Evolutionary conservation across 2,113 vertebrate genomes (phyloP).

Genomic region (Periophthalmodon schlosseri): DNA sequence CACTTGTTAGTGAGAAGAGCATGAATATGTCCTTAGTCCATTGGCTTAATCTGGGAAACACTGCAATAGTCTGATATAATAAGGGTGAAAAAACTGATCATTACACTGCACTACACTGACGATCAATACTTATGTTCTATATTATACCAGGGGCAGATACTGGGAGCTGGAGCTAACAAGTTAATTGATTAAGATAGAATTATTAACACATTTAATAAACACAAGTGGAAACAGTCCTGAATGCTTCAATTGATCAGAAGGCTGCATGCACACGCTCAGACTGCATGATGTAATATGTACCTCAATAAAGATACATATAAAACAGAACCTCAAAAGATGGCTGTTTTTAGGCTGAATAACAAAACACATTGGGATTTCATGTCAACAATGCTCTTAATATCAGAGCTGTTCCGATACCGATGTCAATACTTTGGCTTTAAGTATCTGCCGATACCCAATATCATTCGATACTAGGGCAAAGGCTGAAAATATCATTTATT

Average conservation of each 20-base stretch:
- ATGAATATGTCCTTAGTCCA: neutral
- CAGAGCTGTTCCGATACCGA: no score
- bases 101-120: constrained; percentile 22
- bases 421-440: no score
- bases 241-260: neutral
- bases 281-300: neutral
- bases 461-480: no score
- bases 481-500: no score
- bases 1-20: neutral
- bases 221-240: neutral
- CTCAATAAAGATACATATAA: no score
- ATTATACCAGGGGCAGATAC: constrained; percentile 25
- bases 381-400: no score
- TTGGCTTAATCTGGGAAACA: constrained; percentile 23
- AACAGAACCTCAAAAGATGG: no score
- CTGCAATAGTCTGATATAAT: constrained; percentile 24
- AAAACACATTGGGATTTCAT: no score
- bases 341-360: no score
- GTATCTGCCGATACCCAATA: no score
- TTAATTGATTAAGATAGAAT: constrained; percentile 10
- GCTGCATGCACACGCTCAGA: neutral
- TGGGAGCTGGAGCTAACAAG: constrained; percentile 32
- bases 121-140: constrained; percentile 38
- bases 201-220: neutral
- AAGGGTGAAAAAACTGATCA: constrained; percentile 16